Evolutionary conservation across 2,797 vertebrate species (phyloP).

Genomic region (Scleropages formosus): DNA sequence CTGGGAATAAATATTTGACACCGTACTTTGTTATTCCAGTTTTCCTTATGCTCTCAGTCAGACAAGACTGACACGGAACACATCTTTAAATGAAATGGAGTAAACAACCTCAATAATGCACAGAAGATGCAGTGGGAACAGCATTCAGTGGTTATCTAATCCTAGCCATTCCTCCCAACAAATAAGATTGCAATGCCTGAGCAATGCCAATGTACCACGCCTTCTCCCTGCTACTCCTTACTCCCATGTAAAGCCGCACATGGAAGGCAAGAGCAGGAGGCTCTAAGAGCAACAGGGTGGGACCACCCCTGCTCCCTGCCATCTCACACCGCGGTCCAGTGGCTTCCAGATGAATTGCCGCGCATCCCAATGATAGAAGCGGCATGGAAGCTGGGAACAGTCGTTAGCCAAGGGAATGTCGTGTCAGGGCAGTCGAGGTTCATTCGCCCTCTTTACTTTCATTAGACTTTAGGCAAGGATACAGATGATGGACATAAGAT

Average conservation of each 20-base stretch:
- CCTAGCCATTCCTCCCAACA: neutral
- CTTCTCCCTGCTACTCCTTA: conserved; percentile 32
- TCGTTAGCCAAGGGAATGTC: conserved; percentile 44
- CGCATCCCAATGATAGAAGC: conserved; percentile 55
- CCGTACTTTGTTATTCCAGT: neutral
- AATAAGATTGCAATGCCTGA: neutral
- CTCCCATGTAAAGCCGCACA: conserved; percentile 49
- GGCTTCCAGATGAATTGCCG: conserved; percentile 62
- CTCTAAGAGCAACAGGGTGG: conserved; percentile 61
- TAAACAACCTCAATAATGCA: neutral
- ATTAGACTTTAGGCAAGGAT: neutral
- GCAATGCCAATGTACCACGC: neutral
- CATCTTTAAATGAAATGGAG: neutral
- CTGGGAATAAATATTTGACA: neutral
- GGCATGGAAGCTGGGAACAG: conserved; percentile 33
- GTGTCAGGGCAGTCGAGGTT: neutral
- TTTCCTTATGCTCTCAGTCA: neutral
- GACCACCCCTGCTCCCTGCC: conserved; percentile 56
- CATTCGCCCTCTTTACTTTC: neutral
- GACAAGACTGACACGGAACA: neutral
- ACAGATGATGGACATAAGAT: neutral
- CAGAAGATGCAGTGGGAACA: neutral
- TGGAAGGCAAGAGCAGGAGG: conserved; percentile 38
- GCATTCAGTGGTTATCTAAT: neutral
- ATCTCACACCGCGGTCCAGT: conserved; percentile 53